Conservation (phyloP, 2,888 invertebrate species). For the Pyralis farinalis region DNA sequence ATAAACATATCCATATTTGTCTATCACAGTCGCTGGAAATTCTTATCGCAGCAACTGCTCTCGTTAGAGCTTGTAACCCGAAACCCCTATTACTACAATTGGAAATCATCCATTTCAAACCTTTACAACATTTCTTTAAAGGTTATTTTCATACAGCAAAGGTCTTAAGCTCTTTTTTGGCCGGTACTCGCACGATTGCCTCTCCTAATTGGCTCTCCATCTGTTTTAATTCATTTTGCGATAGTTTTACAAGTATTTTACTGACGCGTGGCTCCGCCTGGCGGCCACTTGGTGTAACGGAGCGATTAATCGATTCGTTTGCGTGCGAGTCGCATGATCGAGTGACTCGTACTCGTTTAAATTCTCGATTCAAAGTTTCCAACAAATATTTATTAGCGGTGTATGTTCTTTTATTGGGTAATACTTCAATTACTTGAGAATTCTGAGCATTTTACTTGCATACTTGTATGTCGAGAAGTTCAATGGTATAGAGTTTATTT, state of each 20-base stretch:
- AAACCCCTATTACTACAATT: constrained; percentile 58
- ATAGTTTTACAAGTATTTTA: constrained; percentile 81
- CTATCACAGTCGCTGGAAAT: constrained; percentile 71
- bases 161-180: constrained; percentile 61
- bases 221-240: constrained; percentile 80
- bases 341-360: constrained; percentile 43
- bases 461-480: no score
- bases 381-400: constrained; percentile 43
- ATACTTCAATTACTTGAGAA: no score
- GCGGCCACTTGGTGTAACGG: constrained; percentile 60
- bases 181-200: constrained; percentile 76
- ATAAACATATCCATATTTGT: constrained; percentile 79
- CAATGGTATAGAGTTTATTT: neutral
- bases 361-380: constrained; percentile 54
- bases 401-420: constrained; percentile 7
- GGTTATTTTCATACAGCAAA: constrained; percentile 33
- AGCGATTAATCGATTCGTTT: constrained; percentile 77
- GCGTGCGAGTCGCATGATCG: constrained; percentile 65
- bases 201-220: constrained; percentile 79
- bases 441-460: no score
- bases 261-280: constrained; percentile 78
- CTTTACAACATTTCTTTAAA: constrained; percentile 36
- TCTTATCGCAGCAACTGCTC: constrained; percentile 65
- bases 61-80: constrained; percentile 75
- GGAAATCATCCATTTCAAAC: constrained; percentile 35